These are phyloP conservation scores for Drosophila affinis DNA, from an alignment of 2,888 invertebrate species.

Conservation along the genomic window DNA sequence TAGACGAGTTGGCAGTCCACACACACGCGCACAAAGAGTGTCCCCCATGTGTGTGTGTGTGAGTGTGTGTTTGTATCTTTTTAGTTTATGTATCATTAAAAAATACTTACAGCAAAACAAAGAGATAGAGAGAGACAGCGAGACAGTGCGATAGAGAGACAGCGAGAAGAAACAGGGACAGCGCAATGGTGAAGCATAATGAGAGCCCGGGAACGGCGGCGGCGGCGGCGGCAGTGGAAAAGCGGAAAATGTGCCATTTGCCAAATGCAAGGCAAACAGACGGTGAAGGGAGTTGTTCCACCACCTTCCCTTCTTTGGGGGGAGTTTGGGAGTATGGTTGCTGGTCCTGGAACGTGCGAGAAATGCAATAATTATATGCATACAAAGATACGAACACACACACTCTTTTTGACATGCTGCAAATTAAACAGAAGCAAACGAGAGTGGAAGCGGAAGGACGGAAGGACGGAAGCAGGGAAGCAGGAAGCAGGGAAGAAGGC, in stretches of 20 bases:
- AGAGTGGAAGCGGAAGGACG: conserved; percentile 22
- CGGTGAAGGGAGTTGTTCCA: conserved; percentile 4
- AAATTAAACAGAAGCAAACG: conserved; percentile 68
- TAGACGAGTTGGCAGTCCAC: conserved; percentile 70
- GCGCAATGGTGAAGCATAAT: conserved; percentile 45
- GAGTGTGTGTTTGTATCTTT: conserved; percentile 64
- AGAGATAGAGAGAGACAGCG: conserved; percentile 15
- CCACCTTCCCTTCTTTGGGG: too few relatives aligned
- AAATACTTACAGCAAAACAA: conserved; percentile 68
- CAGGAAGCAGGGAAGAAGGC: background rate
- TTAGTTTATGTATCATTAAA: conserved; percentile 79
- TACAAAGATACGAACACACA: conserved; percentile 54
- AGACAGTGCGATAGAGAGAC: conserved; percentile 7
- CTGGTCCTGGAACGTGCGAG: conserved; percentile 70
- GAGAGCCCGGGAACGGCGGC: conserved; percentile 38
- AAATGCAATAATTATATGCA: conserved; percentile 80
- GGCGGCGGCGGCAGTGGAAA: conserved; percentile 16
- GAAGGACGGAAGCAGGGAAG: background rate
- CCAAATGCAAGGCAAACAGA: conserved; percentile 67
- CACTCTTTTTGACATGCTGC: conserved; percentile 75
- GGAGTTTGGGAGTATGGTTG: conserved; percentile 15
- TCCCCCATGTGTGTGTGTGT: conserved; percentile 21
- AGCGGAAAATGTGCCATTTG: conserved; percentile 76
- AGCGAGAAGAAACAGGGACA: conserved; percentile 27
- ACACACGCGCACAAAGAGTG: conserved; percentile 1